Conservation (phyloP, 2,888 invertebrate genomes). For the Drosophila antonietae region DNA sequence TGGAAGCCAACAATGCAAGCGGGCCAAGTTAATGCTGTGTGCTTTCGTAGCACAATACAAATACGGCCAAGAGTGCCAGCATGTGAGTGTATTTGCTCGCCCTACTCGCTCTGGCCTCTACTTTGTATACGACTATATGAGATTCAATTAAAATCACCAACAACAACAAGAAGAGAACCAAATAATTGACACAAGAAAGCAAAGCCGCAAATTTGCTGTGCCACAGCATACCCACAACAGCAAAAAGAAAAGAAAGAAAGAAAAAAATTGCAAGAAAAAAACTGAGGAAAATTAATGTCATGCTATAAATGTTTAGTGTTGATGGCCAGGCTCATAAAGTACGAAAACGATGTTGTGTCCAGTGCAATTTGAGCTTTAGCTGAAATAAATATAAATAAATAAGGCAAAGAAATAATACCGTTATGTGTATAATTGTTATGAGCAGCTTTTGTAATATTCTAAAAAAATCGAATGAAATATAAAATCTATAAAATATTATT, state of each 20-base stretch:
- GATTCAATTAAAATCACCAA: constrained; percentile 80
- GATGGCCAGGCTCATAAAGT: constrained; percentile 69
- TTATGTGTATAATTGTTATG: constrained; percentile 22
- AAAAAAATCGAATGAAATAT: not conserved
- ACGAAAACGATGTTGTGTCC: constrained; percentile 12
- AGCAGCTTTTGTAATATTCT: not conserved
- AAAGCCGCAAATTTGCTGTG: constrained; percentile 81
- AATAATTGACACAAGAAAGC: constrained; percentile 85
- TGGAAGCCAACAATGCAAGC: constrained; percentile 45
- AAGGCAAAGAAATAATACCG: constrained; percentile 9
- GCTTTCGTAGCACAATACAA: constrained; percentile 44
- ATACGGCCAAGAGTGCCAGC: constrained; percentile 40
- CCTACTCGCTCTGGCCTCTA: constrained; percentile 62
- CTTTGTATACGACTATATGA: constrained; percentile 68
- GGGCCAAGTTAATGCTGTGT: constrained; percentile 54
- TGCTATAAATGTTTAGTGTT: constrained; percentile 68
- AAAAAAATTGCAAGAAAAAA: constrained; percentile 17
- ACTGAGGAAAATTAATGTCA: constrained; percentile 58
- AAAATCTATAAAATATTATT: not conserved
- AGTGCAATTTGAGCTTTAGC: not conserved
- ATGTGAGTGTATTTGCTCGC: constrained; percentile 33
- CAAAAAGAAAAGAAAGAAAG: constrained; percentile 1
- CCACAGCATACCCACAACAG: constrained; percentile 28
- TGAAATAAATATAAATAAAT: not conserved
- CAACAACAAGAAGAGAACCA: constrained; percentile 46